Conservation (phyloP, 35 echinoderm and acorn worm genomes). For the Anneissia japonica region DNA sequence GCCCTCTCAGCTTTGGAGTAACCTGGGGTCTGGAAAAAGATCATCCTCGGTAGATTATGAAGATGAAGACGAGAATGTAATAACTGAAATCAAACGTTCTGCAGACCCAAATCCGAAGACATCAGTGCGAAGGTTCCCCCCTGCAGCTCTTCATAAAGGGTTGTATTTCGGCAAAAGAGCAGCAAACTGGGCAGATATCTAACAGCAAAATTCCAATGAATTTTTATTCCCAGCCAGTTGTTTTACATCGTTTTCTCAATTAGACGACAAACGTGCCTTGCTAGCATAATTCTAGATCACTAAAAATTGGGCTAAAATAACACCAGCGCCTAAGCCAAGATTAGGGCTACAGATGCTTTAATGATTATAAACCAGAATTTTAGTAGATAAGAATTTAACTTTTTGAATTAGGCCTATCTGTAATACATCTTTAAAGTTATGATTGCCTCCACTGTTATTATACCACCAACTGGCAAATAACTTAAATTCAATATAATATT, state of each 20-base stretch:
- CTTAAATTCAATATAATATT: too few species aligned
- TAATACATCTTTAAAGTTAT: too few species aligned
- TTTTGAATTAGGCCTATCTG: neutral
- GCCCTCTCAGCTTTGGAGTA: neutral
- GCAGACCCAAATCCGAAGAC: neutral
- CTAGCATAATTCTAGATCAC: neutral
- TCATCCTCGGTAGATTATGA: neutral
- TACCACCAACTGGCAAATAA: too few species aligned
- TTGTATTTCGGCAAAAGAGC: neutral
- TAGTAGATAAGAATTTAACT: neutral
- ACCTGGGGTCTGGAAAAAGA: neutral
- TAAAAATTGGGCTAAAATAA: neutral
- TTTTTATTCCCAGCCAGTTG: neutral
- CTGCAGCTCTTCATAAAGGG: neutral
- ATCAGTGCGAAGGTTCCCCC: neutral
- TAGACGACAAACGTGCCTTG: neutral
- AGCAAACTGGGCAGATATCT: neutral
- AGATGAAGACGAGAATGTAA: neutral
- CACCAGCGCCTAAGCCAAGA: neutral
- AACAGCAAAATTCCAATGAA: neutral
- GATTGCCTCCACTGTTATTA: too few species aligned
- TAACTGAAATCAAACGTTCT: neutral
- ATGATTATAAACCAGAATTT: neutral
- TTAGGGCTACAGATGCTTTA: neutral
- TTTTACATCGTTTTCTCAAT: too few species aligned